Evolutionary conservation across 2,888 invertebrate genomes (phyloP).

Genomic region (Drosophila yooni): DNA sequence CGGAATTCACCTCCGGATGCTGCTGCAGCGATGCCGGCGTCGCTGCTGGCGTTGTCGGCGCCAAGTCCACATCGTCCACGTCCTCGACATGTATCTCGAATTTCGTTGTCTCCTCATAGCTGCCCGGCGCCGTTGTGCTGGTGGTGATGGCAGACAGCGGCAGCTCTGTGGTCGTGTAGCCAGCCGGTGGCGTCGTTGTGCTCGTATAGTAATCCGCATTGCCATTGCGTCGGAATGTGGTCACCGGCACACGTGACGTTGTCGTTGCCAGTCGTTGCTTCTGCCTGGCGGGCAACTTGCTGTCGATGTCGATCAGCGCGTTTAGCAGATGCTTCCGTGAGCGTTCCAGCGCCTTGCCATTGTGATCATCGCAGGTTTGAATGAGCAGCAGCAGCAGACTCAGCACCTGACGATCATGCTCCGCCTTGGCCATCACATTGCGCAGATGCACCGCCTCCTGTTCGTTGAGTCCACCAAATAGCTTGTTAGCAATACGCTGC

Average conservation of each 20-base stretch:
- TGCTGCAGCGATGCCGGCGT: slow-evolving; percentile 37
- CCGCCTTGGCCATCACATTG: slow-evolving; percentile 93
- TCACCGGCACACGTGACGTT: slow-evolving; percentile 67
- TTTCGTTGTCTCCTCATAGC: slow-evolving; percentile 83
- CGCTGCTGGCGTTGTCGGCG: slow-evolving; percentile 58
- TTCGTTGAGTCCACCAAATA: slow-evolving; percentile 91
- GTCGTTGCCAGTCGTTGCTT: slow-evolving; percentile 55
- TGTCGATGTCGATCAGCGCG: slow-evolving; percentile 88
- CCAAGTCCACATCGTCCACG: slow-evolving; percentile 68
- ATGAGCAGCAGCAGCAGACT: slow-evolving; percentile 91
- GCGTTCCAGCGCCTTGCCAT: slow-evolving; percentile 89
- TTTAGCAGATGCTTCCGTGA: slow-evolving; percentile 89
- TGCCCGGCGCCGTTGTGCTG: slow-evolving; percentile 58
- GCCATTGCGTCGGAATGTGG: slow-evolving; percentile 75
- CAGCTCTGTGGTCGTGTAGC: slow-evolving; percentile 69
- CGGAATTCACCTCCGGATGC: slow-evolving; percentile 86
- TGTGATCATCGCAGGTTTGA: slow-evolving; percentile 91
- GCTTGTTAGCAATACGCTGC: slow-evolving; percentile 90
- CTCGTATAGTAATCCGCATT: slow-evolving; percentile 76
- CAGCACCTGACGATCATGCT: slow-evolving; percentile 90
- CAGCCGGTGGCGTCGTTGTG: slow-evolving; percentile 65
- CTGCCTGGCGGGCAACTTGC: slow-evolving; percentile 75
- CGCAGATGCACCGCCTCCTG: slow-evolving; percentile 90
- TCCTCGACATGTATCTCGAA: slow-evolving; percentile 84
- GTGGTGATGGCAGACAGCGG: slow-evolving; percentile 52